phyloP scores from a whole-genome alignment of 2,113 vertebrate species.

The Podarcis muralis region DNA sequence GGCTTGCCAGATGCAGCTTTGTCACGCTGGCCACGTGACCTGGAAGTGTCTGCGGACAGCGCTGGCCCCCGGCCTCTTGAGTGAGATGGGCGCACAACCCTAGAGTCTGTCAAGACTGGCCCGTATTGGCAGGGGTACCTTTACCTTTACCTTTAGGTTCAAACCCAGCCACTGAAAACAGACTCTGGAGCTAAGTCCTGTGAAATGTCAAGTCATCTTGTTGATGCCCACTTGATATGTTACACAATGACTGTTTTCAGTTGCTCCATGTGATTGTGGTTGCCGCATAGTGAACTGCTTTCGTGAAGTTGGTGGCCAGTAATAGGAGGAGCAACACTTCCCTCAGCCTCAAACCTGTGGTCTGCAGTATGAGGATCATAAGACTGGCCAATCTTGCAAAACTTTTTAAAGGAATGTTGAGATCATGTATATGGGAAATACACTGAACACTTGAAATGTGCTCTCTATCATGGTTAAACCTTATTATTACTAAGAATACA shows the following conservation, averaged over 20 bases:
- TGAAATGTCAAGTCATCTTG: neutral
- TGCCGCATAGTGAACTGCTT: neutral
- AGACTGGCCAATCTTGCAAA: neutral
- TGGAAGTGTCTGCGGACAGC: too few relatives aligned
- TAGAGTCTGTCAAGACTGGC: too few relatives aligned
- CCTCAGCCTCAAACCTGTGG: neutral
- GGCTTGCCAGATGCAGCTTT: too few relatives aligned
- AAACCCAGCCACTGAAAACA: neutral
- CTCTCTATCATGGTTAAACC: neutral
- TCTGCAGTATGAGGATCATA: neutral
- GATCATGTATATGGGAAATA: neutral
- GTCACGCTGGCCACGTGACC: too few relatives aligned
- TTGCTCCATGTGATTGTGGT: too few relatives aligned
- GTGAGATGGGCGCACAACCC: too few relatives aligned
- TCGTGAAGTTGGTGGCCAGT: neutral
- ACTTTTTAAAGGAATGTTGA: neutral
- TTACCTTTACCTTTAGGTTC: too few relatives aligned
- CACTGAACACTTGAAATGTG: neutral
- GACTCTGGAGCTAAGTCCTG: neutral
- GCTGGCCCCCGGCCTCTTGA: too few relatives aligned
- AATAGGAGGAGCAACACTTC: neutral
- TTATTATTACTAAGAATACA: neutral
- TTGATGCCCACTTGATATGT: neutral
- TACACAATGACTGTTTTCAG: neutral
- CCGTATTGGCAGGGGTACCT: too few relatives aligned